phyloP scores from a whole-genome alignment of 2,888 invertebrate genomes.

The Drosophila birchii region DNA sequence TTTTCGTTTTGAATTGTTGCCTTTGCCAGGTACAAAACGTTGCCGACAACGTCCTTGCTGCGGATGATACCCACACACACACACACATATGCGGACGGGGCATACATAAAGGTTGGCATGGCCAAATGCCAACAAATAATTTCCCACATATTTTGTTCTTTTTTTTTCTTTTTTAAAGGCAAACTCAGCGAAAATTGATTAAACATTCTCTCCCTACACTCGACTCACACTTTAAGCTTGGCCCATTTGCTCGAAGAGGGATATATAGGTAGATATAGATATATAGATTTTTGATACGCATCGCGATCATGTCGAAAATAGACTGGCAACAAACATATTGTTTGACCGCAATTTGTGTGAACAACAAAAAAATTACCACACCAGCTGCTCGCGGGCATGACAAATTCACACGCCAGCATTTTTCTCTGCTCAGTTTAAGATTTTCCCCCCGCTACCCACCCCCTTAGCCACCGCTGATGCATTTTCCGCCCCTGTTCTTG shows the following conservation, averaged over 20 bases:
- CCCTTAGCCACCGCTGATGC: background rate
- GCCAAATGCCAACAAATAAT: conserved; percentile 46
- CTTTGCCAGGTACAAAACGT: conserved; percentile 41
- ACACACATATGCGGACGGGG: background rate
- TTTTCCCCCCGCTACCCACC: conserved; percentile 14
- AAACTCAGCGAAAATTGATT: conserved; percentile 62
- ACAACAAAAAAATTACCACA: conserved; percentile 71
- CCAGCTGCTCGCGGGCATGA: conserved; percentile 71
- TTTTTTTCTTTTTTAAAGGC: conserved; percentile 26
- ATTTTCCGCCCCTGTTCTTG: background rate
- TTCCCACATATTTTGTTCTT: conserved; percentile 26
- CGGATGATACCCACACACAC: conserved; percentile 29
- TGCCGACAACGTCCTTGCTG: conserved; percentile 51
- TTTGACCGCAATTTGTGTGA: conserved; percentile 73
- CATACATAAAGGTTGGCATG: conserved; percentile 38
- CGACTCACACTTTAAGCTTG: conserved; percentile 19
- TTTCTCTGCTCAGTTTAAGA: conserved; percentile 46
- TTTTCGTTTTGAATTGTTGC: conserved; percentile 41
- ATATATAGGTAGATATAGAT: background rate
- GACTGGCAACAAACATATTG: conserved; percentile 72
- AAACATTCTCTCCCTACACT: conserved; percentile 63
- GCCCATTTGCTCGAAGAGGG: background rate
- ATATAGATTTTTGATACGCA: conserved; percentile 30
- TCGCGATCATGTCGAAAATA: conserved; percentile 59
- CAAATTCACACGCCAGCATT: conserved; percentile 59